Conservation (phyloP, 2,888 invertebrate species). For the Lasioglossum oenotherae region DNA sequence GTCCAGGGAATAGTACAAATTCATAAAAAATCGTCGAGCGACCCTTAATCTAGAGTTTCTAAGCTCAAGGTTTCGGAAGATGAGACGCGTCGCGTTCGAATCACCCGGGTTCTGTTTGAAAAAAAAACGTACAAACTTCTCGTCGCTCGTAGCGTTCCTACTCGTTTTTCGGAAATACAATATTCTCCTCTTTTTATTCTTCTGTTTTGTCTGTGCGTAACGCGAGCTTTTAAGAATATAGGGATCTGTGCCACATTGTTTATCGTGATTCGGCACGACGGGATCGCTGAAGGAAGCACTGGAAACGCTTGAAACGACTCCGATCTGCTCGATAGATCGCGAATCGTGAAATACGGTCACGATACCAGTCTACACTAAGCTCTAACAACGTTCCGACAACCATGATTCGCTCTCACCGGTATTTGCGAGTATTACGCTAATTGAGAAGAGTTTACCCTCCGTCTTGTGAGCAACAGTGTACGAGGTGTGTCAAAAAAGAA, state of each 20-base stretch:
- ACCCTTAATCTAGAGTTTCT: constrained; percentile 67
- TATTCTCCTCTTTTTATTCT: not conserved
- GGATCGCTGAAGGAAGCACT: constrained; percentile 50
- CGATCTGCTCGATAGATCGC: constrained; percentile 7
- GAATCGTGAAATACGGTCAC: constrained; percentile 28
- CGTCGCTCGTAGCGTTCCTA: not conserved
- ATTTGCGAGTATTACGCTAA: constrained; percentile 40
- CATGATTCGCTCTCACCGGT: constrained; percentile 41
- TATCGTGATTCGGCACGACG: constrained; percentile 4
- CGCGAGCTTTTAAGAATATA: not conserved
- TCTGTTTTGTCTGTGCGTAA: constrained; percentile 27
- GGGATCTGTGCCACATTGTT: not conserved
- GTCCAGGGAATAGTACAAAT: constrained; percentile 56
- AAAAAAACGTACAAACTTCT: constrained; percentile 46
- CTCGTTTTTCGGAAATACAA: not conserved
- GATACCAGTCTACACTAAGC: constrained; percentile 11
- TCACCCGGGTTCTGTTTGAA: constrained; percentile 25
- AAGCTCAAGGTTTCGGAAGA: constrained; percentile 74
- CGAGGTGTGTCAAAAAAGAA: no score
- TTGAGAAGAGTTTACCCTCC: constrained; percentile 38
- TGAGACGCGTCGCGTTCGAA: constrained; percentile 23
- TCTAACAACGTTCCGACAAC: constrained; percentile 32
- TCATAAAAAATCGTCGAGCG: constrained; percentile 57
- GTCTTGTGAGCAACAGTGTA: constrained; percentile 37
- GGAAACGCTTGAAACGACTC: constrained; percentile 14